These are phyloP conservation scores for Eulemur mongoz DNA, from an alignment of 2,797 vertebrate species.

Conservation along the genomic window DNA sequence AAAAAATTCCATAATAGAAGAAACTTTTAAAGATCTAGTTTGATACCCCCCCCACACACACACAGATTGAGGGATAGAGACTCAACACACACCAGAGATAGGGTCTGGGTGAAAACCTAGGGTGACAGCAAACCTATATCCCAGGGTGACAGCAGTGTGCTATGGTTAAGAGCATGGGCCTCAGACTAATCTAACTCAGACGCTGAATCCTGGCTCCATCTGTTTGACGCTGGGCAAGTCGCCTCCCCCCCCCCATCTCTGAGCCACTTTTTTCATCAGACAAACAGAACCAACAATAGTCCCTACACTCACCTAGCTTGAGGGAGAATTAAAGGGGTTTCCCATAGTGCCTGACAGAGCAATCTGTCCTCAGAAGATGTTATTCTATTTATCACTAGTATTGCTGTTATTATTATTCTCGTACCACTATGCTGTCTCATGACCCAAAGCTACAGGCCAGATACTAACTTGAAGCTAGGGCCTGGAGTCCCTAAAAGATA, in stretches of 20 bases:
- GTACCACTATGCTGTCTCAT: neutral
- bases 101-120: neutral
- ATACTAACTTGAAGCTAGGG: neutral
- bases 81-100: neutral
- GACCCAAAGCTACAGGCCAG: neutral
- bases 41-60: neutral
- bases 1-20: neutral
- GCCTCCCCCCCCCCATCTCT: neutral
- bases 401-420: neutral
- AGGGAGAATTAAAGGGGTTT: slow-evolving; percentile 1
- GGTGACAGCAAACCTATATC: neutral
- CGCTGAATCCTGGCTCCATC: neutral
- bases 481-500: slow-evolving; percentile 25
- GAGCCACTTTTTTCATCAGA: slow-evolving; percentile 19
- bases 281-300: slow-evolving; percentile 14
- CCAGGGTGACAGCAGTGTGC: neutral
- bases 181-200: slow-evolving; percentile 1
- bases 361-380: neutral
- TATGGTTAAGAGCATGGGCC: neutral
- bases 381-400: slow-evolving; percentile 21
- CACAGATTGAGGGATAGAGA: neutral
- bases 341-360: neutral
- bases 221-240: neutral
- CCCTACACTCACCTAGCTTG: slow-evolving; percentile 7
- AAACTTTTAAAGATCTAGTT: neutral